Base-by-base conservation (phyloP, 2,888 invertebrate species). In the Drosophila infuscata region DNA sequence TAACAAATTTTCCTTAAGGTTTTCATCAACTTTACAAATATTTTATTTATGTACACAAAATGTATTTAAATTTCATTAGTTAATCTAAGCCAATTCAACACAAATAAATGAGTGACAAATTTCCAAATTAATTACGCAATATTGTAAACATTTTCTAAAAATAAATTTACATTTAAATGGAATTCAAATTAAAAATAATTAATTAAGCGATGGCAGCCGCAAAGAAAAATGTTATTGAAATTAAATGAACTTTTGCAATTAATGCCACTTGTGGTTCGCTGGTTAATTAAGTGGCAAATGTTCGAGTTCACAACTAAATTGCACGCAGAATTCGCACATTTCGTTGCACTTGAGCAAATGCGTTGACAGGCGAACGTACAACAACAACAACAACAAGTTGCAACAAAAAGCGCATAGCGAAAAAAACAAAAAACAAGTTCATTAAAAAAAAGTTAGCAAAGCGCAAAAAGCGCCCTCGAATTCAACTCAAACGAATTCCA, bases 341-440 rank as follows among this genome's bases (percentile, higher is more conserved):
- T 48, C 46, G 65, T 62, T 62, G 80, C 70, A 71, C 70, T 83
- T 79, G 63, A 71, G 71, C 78, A 78, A 81, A 72, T 73, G 72
- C 75, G 74, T 85, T 88, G 87, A 76, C 70, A 72, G 82, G 66
- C 74, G 83, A 62, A 25, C 56, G 67, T 51, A 65, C 56, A 53
- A 59, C 46, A 56, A 25, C 29, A 52, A 46, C 59, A 48, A 9
- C 59, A 59, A 41, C 66, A 57, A 61, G 25, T 36, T 62, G 68
- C 70, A 66, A 74, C 68, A 82, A 70, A 64, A 56, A 54, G 63
- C 15, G 38, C 29, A 38, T 82, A 30, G 36, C 60, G 62, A 68
- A 89, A 83, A 74, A 79, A 90, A n/a, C 90, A 90, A 79, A 90
- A 89, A 90, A 86, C 85, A 85, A 90, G 88, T 90, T 84, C 74